These are phyloP conservation scores for Drosophila koepferae DNA, from an alignment of 2,888 invertebrate species.

Conservation along the genomic window DNA sequence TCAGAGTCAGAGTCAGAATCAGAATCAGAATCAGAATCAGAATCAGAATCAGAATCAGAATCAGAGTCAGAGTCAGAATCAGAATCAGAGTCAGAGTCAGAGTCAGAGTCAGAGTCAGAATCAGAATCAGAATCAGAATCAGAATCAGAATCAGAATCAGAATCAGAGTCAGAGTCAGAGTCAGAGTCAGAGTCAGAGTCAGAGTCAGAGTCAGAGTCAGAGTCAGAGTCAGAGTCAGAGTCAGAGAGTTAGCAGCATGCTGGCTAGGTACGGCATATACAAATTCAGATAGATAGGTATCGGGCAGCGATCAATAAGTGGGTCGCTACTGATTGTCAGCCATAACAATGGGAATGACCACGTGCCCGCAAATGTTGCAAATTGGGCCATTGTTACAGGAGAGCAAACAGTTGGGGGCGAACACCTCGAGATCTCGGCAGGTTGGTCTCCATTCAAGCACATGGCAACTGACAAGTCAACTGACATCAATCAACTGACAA, in stretches of 20 bases:
- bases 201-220: too few species aligned
- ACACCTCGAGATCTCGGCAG: conserved; percentile 3
- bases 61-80: too few species aligned
- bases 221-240: too few species aligned
- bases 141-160: too few species aligned
- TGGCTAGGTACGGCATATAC: background rate
- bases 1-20: too few species aligned
- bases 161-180: too few species aligned
- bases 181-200: too few species aligned
- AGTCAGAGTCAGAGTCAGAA: too few species aligned
- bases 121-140: too few species aligned
- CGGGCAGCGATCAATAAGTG: conserved; percentile 23
- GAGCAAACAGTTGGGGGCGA: conserved; percentile 1
- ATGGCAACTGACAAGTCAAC: conserved; percentile 45
- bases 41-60: too few species aligned
- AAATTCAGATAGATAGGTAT: background rate
- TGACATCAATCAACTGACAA: conserved; percentile 73
- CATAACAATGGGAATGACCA: conserved; percentile 30
- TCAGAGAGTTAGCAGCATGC: background rate
- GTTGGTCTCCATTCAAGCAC: conserved; percentile 19
- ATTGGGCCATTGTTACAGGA: conserved; percentile 36
- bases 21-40: too few species aligned
- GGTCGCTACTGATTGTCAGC: conserved; percentile 4
- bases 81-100: too few species aligned
- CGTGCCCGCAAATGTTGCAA: conserved; percentile 4